Conservation (phyloP, 2,113 vertebrate species). For the Coreoperca whiteheadi region DNA sequence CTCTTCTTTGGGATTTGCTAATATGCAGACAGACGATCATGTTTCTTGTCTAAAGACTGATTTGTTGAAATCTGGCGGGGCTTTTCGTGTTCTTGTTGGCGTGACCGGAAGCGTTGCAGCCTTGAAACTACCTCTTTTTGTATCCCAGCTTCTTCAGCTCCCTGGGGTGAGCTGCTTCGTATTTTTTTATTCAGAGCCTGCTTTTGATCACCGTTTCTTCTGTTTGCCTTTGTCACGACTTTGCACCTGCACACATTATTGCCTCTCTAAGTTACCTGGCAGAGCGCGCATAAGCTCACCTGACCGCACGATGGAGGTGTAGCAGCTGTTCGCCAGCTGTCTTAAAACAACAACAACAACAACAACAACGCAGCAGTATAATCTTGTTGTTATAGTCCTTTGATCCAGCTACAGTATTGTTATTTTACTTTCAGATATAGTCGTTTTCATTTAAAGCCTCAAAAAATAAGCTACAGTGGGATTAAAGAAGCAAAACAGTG, state of each 20-base stretch:
- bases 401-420: neutral
- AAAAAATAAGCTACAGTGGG: neutral
- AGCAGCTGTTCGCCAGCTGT: constrained; percentile 9
- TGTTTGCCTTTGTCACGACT: too few relatives aligned
- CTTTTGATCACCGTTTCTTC: neutral
- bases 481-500: neutral
- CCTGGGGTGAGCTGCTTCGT: constrained; percentile 84
- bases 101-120: constrained; percentile 95
- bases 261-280: neutral
- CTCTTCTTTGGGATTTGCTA: neutral
- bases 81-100: constrained; percentile 86
- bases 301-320: constrained; percentile 62
- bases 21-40: constrained; percentile 65
- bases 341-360: neutral
- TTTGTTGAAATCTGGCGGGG: constrained; percentile 53
- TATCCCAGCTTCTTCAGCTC: constrained; percentile 86
- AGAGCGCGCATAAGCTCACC: neutral
- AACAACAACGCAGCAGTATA: neutral
- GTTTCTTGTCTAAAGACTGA: constrained; percentile 20
- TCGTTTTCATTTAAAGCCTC: neutral
- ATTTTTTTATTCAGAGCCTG: neutral
- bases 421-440: neutral
- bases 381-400: neutral
- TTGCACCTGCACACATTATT: neutral
- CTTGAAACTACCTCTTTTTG: constrained; percentile 90